phyloP scores from a whole-genome alignment of 2,888 invertebrate genomes.

The Amorpha juglandis region DNA sequence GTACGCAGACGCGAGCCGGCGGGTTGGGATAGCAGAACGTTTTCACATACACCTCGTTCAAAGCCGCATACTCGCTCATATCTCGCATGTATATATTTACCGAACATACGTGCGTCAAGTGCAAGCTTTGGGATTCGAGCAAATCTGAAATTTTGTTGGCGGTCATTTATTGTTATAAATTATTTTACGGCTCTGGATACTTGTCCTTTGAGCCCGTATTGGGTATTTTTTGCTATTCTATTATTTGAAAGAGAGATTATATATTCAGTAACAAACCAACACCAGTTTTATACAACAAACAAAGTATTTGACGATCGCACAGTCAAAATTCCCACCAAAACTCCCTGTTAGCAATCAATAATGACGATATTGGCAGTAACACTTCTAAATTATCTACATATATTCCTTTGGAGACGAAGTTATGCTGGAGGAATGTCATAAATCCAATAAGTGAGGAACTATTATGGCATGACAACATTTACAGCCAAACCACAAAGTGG shows the following conservation, averaged over 20 bases:
- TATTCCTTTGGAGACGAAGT: no score
- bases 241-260: no score
- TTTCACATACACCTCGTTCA: constrained; percentile 91
- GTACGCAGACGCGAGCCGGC: constrained; percentile 93
- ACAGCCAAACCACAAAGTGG: neutral
- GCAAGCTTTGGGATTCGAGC: constrained; percentile 76
- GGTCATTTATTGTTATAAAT: no score
- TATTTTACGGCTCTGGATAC: no score
- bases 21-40: constrained; percentile 91
- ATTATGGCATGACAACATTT: neutral
- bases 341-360: constrained; percentile 2
- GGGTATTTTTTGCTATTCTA: no score
- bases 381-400: neutral
- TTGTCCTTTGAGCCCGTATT: no score
- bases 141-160: constrained; percentile 69
- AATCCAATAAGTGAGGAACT: neutral
- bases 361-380: neutral
- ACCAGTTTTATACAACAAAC: no score
- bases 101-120: constrained; percentile 88
- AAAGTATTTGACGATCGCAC: no score
- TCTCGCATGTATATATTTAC: constrained; percentile 93
- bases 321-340: no score
- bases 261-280: no score
- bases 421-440: neutral
- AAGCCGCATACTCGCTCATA: constrained; percentile 90